Evolutionary conservation across 2,113 vertebrate species (phyloP).

Genomic region (Pteronura brasiliensis): DNA sequence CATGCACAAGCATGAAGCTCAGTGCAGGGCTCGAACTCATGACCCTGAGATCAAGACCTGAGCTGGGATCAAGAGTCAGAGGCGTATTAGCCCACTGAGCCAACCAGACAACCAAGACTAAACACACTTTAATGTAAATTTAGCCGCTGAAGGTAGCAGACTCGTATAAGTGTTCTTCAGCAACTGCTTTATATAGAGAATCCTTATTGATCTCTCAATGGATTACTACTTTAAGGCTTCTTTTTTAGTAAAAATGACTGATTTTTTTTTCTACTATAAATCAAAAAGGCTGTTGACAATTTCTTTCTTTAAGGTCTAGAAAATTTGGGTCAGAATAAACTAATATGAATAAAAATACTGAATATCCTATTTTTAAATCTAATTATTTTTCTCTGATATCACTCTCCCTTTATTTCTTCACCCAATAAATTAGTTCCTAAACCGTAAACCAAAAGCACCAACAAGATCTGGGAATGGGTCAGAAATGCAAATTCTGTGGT

Average conservation of each 20-base stretch:
- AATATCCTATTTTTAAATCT: background rate
- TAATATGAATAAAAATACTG: background rate
- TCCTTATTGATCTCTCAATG: background rate
- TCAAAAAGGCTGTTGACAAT: constrained; percentile 4
- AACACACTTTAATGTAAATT: background rate
- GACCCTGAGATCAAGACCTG: background rate
- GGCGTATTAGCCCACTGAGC: background rate
- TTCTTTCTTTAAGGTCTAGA: constrained; percentile 38
- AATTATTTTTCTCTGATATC: background rate
- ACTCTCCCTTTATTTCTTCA: constrained; percentile 25
- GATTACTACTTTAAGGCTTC: background rate
- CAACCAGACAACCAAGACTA: background rate
- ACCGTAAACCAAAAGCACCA: background rate
- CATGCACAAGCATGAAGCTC: background rate
- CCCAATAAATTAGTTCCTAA: background rate
- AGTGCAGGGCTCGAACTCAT: background rate
- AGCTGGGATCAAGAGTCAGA: background rate
- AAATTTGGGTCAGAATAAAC: constrained; percentile 28
- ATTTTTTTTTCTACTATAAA: constrained; percentile 16
- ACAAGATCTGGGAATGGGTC: background rate
- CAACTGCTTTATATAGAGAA: constrained; percentile 17
- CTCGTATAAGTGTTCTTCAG: background rate
- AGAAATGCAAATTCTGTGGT: background rate
- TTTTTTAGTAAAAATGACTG: constrained; percentile 19
- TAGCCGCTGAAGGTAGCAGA: background rate